phyloP scores from a whole-genome alignment of 1,140 invertebrate genomes.

The Aphis gossypii region DNA sequence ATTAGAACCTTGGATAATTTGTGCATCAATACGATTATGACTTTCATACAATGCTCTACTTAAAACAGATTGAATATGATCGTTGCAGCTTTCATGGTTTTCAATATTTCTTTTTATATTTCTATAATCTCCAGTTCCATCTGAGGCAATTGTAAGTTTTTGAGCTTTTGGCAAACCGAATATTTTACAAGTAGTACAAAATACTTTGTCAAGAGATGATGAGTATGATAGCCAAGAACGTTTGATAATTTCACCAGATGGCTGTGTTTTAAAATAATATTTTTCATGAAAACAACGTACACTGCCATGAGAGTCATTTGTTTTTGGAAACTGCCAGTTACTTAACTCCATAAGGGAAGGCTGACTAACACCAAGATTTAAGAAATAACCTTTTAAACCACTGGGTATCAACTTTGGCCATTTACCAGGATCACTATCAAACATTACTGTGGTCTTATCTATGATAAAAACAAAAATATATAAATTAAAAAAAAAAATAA shows the following conservation, averaged over 20 bases:
- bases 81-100: not conserved
- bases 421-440: not conserved
- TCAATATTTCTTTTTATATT: slow-evolving; percentile 25
- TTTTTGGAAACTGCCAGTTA: slow-evolving; percentile 6
- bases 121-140: not conserved
- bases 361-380: not conserved
- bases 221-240: slow-evolving; percentile 17
- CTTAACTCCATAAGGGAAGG: not conserved
- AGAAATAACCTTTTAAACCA: not conserved
- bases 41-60: no score
- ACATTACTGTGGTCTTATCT: no score
- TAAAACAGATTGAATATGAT: no score
- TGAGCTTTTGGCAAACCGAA: not conserved
- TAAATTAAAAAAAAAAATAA: no score
- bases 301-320: no score
- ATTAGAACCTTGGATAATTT: no score
- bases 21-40: no score
- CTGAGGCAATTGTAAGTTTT: not conserved
- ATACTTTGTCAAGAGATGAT: not conserved
- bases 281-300: no score
- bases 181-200: slow-evolving; percentile 15
- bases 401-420: not conserved
- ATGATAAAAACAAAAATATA: no score
- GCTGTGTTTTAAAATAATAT: not conserved
- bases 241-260: not conserved